Base-by-base conservation (phyloP, 2,888 invertebrate genomes). In the Scaptomyza cyrtandrae region DNA sequence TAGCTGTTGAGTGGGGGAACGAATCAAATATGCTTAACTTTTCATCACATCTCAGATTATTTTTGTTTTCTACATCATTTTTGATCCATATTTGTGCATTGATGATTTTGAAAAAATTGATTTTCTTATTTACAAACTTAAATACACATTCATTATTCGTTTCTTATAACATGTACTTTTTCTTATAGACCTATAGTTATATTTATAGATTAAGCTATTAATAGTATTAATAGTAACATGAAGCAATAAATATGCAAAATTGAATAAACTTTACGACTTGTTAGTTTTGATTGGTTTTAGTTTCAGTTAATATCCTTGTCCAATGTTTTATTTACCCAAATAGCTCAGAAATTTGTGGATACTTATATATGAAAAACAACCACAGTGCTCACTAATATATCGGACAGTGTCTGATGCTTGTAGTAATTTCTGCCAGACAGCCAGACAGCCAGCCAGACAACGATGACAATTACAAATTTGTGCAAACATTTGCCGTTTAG, bases 401-500 rank as follows among this genome's bases (percentile, higher is more conserved):
- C 16, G 41, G 24, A 14, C 59, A 53, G 43, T 27, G 37, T 56
- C 19, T 56, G 41, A 14, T 46, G 46, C 7, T 39, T 43, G 41
- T 41, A 13, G 52, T 52, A 24, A 27, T 37, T 31, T 56, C 29
- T 59, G 48, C 11, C 46, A 50, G 41, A 49, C 62, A 29, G 59
- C 7, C 46, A 56, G 62, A 57, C 71, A 69, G 62, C 68, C 62
- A 29, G 59, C 7, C 46, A 56, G 62, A 57, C 71, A 69, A 64
- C 68, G 70, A 75, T 83, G 80, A 85, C 83, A 83, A 83, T 80
- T 79, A 75, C 67, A 79, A 83, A 80, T 78, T 78, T 80, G 67
- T 78, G 69, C 81, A 71, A 79, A 75, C 68, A 64, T 57, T 62
- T 48, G 64, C 44, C 56, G 58, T 67, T 68, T 37, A 41, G 60